These are phyloP conservation scores for Vanacampus margaritifer DNA, from an alignment of 2,113 vertebrate species.

Conservation along the genomic window DNA sequence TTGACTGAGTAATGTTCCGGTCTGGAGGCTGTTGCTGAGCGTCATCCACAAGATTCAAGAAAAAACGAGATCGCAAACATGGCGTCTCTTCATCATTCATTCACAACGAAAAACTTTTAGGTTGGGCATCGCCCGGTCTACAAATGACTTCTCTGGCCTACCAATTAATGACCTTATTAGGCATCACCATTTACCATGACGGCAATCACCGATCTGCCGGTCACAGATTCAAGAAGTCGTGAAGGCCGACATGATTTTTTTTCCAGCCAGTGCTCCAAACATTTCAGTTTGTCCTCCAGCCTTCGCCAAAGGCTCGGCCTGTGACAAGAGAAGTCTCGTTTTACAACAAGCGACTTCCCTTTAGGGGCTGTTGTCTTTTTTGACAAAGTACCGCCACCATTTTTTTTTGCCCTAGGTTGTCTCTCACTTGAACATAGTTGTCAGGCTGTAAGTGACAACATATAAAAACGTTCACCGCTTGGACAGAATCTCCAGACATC, in stretches of 20 bases:
- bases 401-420: neutral
- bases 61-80: neutral
- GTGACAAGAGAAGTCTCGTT: conserved; percentile 11
- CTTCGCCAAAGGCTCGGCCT: conserved; percentile 14
- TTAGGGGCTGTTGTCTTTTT: neutral
- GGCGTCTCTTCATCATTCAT: neutral
- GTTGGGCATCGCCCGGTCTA: neutral
- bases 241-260: neutral
- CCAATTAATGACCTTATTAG: neutral
- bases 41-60: neutral
- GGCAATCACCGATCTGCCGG: neutral
- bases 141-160: too few species aligned
- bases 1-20: neutral
- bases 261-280: neutral
- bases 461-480: neutral
- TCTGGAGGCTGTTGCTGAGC: neutral
- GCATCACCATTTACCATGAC: neutral
- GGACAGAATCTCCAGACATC: neutral
- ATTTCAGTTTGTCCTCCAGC: conserved; percentile 15
- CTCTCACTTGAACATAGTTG: neutral
- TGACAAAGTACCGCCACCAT: neutral
- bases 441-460: neutral
- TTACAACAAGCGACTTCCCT: conserved; percentile 2
- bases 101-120: neutral
- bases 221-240: neutral